A percentile compares a stretch with the other conserved stretches of the same genome.
These are phyloP conservation scores for Drosophila melanica DNA, from an alignment of 1,140 invertebrate species.

Conservation along the genomic window DNA sequence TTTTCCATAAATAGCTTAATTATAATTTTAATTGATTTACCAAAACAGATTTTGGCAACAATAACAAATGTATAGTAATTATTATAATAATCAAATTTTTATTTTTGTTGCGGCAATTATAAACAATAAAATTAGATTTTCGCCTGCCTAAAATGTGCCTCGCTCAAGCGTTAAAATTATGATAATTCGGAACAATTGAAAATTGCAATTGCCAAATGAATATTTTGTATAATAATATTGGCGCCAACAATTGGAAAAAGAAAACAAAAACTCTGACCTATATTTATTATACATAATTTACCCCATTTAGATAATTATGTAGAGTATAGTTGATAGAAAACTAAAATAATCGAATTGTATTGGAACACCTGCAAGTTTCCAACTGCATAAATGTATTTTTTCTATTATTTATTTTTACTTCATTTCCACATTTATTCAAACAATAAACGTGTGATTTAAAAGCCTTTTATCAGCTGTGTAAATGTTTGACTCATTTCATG, in stretches of 20 bases:
- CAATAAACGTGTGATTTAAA: background rate
- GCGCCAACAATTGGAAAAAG: too few relatives aligned
- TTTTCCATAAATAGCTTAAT: constrained; percentile 61
- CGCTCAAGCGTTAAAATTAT: constrained; percentile 55
- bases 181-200: constrained; percentile 45
- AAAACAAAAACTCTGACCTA: too few relatives aligned
- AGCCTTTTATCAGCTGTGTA: background rate
- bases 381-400: too few relatives aligned
- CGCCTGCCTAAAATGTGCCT: constrained; percentile 33
- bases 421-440: too few relatives aligned
- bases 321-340: too few relatives aligned
- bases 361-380: too few relatives aligned
- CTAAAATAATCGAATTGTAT: too few relatives aligned
- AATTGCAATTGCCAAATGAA: background rate
- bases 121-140: constrained; percentile 41
- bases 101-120: constrained; percentile 43
- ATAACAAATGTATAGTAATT: constrained; percentile 5
- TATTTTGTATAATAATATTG: background rate
- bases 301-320: too few relatives aligned
- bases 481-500: background rate
- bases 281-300: too few relatives aligned
- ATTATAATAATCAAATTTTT: constrained; percentile 23
- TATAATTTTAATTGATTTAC: constrained; percentile 71
- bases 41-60: constrained; percentile 47
- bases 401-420: too few relatives aligned